Evolutionary conservation across 2,888 invertebrate species (phyloP), one percentile per base, ranked within the genome.

Genomic region (Nomada fabriciana): DNA sequence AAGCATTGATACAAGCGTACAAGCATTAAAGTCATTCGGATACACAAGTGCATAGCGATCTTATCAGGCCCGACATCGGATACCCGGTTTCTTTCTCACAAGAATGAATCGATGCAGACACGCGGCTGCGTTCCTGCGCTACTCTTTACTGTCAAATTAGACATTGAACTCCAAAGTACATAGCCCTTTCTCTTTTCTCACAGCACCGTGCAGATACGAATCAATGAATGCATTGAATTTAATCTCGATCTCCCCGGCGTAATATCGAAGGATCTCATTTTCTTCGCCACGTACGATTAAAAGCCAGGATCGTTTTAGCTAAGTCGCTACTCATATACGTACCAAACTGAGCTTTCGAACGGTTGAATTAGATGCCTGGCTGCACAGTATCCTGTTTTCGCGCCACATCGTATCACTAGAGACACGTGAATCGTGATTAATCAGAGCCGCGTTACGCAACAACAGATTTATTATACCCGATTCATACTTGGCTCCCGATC

Each of bases 251-350:
- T 47, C 0, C 77, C 23, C 23, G 59, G 43, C 75, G 68, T 80
- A 76, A 83, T 71, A 68, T 60, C 63, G 59, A 59, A 43, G 52
- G 55, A 74, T 80, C 73, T 68, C 67, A 61, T 70, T 55, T 76
- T 72, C 53, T 25, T n/a, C 36, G 9, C 1, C 15, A 18, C 18
- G 4, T 11, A 9, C n/a, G 29, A 47, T 29, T n/a, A 11, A 13
- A 53, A 20, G 13, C 25, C 57, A 25, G 23, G 15, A 53, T 15
- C 15, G 20, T 9, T 20, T 36, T 42, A 36, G 53, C 36, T 36
- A 18, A 53, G 10, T 18, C 47, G 1, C 43, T 18, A 5, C 2
- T 18, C 23, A 18, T n/a, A 5, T 43, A 64, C 7, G 64, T 47
- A 9, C 10, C 15, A 0, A 15, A 47, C 13, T 47, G 47, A 10